phyloP scores from a whole-genome alignment of 2,797 vertebrate genomes.

The Peromyscus melanophrys region DNA sequence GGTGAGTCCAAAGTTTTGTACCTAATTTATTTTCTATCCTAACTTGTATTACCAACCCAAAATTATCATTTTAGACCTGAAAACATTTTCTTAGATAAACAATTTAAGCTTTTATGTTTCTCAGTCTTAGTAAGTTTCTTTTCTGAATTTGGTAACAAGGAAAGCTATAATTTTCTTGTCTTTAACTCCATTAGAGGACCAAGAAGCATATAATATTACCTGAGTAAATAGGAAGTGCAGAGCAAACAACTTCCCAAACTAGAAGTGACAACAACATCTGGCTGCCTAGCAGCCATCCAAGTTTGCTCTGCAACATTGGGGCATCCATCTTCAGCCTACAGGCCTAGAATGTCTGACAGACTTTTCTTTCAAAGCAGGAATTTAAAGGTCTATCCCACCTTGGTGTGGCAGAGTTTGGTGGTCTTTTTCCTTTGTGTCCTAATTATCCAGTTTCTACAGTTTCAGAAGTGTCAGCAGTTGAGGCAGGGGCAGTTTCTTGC shows the following conservation, averaged over 20 bases:
- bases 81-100: neutral
- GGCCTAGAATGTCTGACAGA: too few relatives aligned
- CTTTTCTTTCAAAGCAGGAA: too few relatives aligned
- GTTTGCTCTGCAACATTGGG: neutral
- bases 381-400: too few relatives aligned
- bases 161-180: neutral
- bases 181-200: neutral
- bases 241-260: neutral
- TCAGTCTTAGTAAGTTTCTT: neutral
- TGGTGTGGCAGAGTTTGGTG: too few relatives aligned
- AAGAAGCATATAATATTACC: neutral
- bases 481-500: neutral
- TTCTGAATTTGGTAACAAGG: neutral
- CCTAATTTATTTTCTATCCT: neutral
- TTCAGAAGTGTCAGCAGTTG: neutral
- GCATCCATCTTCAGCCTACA: too few relatives aligned
- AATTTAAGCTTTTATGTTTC: neutral
- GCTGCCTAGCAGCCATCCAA: neutral
- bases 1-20: neutral
- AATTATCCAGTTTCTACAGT: too few relatives aligned
- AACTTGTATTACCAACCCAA: neutral
- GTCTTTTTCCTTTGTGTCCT: too few relatives aligned
- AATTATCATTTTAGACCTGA: neutral
- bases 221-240: neutral
- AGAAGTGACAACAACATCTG: neutral